phyloP scores from a whole-genome alignment of 2,888 invertebrate species.

The Caenorhabditis panamensis region DNA sequence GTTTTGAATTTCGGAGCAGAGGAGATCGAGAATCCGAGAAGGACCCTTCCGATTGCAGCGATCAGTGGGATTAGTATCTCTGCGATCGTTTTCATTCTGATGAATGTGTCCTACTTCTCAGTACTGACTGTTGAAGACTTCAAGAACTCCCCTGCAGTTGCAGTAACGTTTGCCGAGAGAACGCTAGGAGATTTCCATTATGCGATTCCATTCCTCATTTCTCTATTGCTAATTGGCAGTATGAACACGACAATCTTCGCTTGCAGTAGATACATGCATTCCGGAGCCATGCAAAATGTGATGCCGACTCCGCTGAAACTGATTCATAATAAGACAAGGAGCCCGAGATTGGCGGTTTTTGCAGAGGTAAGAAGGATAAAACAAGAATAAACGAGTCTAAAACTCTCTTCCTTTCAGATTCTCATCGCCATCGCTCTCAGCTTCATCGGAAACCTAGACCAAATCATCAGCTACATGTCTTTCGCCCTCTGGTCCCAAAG shows the following conservation, averaged over 20 bases:
- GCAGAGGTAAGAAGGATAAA: conserved; percentile 62
- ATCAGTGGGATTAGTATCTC: conserved; percentile 74
- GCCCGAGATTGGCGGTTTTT: conserved; percentile 74
- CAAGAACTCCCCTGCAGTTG: conserved; percentile 89
- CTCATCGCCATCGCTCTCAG: conserved; percentile 70
- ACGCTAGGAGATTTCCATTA: conserved; percentile 74
- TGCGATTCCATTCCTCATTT: conserved; percentile 76
- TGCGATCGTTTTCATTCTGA: conserved; percentile 87
- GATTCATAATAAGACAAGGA: conserved; percentile 65
- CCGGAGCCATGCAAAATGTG: conserved; percentile 47
- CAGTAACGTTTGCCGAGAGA: conserved; percentile 84
- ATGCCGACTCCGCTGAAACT: conserved; percentile 68
- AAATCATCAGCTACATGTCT: conserved; percentile 77
- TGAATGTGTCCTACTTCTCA: conserved; percentile 93
- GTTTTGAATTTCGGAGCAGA: conserved; percentile 78
- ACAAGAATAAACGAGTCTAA: neutral
- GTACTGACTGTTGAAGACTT: conserved; percentile 90
- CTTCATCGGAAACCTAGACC: conserved; percentile 76
- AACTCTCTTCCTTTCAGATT: conserved; percentile 56
- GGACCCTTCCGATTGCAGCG: conserved; percentile 76
- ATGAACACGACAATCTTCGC: conserved; percentile 78
- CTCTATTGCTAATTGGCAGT: conserved; percentile 74
- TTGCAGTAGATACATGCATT: conserved; percentile 67
- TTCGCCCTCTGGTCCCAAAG: conserved; percentile 76
- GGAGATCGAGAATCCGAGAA: conserved; percentile 76